Conservation (phyloP, 2,888 invertebrate genomes). For the Dicyrtomina minuta region DNA sequence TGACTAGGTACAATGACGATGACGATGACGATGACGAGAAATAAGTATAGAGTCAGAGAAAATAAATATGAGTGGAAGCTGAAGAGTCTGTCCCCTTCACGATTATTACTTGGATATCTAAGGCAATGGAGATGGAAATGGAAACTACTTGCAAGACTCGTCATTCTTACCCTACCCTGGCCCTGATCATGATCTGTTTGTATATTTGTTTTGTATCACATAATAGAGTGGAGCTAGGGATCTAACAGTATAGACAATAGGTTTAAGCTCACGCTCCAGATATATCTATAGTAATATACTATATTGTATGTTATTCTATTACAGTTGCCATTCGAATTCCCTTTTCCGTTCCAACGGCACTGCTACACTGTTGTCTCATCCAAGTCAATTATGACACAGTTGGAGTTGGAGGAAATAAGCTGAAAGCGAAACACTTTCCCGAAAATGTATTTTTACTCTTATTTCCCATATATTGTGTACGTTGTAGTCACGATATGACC, state of each 20-base stretch:
- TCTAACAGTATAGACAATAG: too few relatives aligned
- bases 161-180: too few relatives aligned
- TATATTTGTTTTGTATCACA: too few relatives aligned
- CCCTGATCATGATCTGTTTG: too few relatives aligned
- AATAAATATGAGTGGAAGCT: conserved; percentile 16
- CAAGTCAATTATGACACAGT: conserved; percentile 37
- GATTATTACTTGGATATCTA: conserved; percentile 1
- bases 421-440: conserved; percentile 38
- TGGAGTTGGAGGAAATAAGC: conserved; percentile 37
- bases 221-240: too few relatives aligned
- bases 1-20: background rate
- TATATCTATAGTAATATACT: too few relatives aligned
- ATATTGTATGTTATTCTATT: too few relatives aligned
- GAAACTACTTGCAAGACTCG: background rate
- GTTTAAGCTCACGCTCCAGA: too few relatives aligned
- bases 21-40: conserved; percentile 18
- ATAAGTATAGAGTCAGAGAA: background rate
- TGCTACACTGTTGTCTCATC: too few relatives aligned
- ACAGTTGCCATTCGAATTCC: too few relatives aligned
- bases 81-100: conserved; percentile 3
- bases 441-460: conserved; percentile 28
- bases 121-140: background rate
- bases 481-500: background rate
- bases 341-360: too few relatives aligned
- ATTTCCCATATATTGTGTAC: conserved; percentile 11